Evolutionary conservation across 2,888 invertebrate genomes (phyloP).

Genomic region (Hypena proboscidalis): DNA sequence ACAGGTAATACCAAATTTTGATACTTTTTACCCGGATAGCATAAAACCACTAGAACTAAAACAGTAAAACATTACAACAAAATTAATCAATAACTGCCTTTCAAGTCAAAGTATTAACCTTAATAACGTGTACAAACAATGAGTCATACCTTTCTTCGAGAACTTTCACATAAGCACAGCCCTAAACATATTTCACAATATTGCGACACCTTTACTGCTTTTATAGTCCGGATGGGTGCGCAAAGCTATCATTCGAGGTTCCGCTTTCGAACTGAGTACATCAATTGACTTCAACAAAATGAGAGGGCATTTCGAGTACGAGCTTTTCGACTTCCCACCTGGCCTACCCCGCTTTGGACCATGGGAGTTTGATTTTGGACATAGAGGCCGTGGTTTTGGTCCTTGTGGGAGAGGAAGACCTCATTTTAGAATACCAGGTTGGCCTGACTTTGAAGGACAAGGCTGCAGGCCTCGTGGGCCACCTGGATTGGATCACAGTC

Average conservation of each 20-base stretch:
- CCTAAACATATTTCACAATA: conserved; percentile 24
- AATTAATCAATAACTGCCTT: too few relatives aligned
- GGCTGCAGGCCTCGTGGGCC: conserved; percentile 3
- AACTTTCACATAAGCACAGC: conserved; percentile 7
- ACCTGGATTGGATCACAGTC: conserved; percentile 1
- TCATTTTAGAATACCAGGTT: conserved; percentile 4
- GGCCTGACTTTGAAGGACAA: conserved; percentile 3
- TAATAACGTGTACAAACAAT: background rate
- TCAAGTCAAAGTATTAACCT: too few relatives aligned
- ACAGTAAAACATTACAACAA: too few relatives aligned
- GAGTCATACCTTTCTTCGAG: background rate
- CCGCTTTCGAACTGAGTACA: background rate
- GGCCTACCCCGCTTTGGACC: conserved; percentile 4
- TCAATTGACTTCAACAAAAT: conserved; percentile 15
- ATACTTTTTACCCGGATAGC: too few relatives aligned
- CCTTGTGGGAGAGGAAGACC: background rate
- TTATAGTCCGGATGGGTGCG: conserved; percentile 6
- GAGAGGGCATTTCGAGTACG: conserved; percentile 22
- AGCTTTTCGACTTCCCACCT: conserved; percentile 3
- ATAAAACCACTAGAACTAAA: too few relatives aligned
- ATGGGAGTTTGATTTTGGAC: too few relatives aligned
- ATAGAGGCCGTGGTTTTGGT: conserved; percentile 4
- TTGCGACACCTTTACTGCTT: conserved; percentile 13
- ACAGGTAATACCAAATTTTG: too few relatives aligned
- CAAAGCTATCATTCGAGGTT: conserved; percentile 5